These are phyloP conservation scores for Cervus canadensis DNA, from an alignment of 2,113 vertebrate genomes.

Conservation along the genomic window DNA sequence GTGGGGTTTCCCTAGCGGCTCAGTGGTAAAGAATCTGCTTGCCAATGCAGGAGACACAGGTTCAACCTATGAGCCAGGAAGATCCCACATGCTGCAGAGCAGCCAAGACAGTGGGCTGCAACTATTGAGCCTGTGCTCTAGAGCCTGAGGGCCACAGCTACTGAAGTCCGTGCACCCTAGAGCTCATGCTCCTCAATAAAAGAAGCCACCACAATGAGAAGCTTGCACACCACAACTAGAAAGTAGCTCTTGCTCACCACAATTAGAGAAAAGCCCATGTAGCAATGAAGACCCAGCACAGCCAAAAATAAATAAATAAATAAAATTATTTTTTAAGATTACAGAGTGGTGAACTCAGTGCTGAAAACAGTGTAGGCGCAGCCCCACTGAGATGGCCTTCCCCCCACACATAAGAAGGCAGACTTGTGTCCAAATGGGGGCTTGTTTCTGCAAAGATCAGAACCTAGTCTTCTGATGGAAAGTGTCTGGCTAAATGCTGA, in stretches of 20 bases:
- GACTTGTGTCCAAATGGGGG: rapidly evolving
- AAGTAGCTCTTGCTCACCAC: not conserved
- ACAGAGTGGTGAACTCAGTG: rapidly evolving
- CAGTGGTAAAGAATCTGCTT: not conserved
- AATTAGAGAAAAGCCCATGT: not conserved
- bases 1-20: not conserved
- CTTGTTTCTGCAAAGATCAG: not conserved
- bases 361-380: not conserved
- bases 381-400: too few relatives aligned
- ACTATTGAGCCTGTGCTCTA: not conserved
- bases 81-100: not conserved
- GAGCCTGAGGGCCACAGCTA: not conserved
- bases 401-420: not conserved
- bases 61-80: not conserved
- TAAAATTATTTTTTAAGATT: not conserved
- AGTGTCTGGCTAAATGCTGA: rapidly evolving
- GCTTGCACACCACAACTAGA: not conserved
- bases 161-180: not conserved
- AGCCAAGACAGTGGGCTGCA: not conserved
- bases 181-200: not conserved
- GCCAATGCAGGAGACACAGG: not conserved
- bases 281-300: not conserved
- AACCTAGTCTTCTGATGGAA: rapidly evolving
- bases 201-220: not conserved
- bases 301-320: not conserved